A percentile compares a stretch with the other conserved stretches of the same genome.
These are phyloP conservation scores for Diachasma alloeum DNA, from an alignment of 1,140 invertebrate genomes.

Conservation along the genomic window DNA sequence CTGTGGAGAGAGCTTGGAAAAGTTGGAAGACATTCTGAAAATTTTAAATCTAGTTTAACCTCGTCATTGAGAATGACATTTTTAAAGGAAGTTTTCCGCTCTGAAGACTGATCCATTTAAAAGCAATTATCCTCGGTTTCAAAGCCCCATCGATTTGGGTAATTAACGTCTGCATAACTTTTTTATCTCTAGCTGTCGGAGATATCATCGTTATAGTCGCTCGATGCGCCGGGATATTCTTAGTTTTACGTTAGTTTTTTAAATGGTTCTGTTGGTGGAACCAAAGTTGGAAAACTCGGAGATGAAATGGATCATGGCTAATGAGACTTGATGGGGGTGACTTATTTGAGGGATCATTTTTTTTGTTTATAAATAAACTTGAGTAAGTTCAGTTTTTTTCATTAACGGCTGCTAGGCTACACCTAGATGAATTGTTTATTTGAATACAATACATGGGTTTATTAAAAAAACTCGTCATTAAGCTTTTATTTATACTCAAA, in stretches of 20 bases:
- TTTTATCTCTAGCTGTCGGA: background rate
- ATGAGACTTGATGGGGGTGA: too few relatives aligned
- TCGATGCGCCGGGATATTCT: background rate
- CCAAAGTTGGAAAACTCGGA: too few relatives aligned
- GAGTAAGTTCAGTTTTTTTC: too few relatives aligned
- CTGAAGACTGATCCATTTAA: background rate
- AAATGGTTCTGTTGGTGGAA: background rate
- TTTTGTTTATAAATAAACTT: too few relatives aligned
- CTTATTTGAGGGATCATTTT: too few relatives aligned
- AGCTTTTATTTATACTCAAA: too few relatives aligned
- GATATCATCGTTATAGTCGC: background rate
- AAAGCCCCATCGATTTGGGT: background rate
- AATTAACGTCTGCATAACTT: background rate
- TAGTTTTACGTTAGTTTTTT: background rate
- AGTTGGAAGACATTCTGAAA: background rate
- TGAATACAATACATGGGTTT: too few relatives aligned
- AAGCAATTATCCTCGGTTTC: background rate
- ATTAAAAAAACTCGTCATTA: too few relatives aligned
- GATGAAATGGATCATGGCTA: too few relatives aligned
- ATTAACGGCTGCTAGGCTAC: too few relatives aligned
- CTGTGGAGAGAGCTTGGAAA: background rate
- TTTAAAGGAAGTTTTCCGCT: background rate
- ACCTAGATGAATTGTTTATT: too few relatives aligned
- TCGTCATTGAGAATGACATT: background rate
- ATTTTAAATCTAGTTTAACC: background rate